Percentiles rank a stretch among this genome's conserved stretches.
Conservation (phyloP, 2,113 vertebrate genomes). For the Ancistrus triradiatus region DNA sequence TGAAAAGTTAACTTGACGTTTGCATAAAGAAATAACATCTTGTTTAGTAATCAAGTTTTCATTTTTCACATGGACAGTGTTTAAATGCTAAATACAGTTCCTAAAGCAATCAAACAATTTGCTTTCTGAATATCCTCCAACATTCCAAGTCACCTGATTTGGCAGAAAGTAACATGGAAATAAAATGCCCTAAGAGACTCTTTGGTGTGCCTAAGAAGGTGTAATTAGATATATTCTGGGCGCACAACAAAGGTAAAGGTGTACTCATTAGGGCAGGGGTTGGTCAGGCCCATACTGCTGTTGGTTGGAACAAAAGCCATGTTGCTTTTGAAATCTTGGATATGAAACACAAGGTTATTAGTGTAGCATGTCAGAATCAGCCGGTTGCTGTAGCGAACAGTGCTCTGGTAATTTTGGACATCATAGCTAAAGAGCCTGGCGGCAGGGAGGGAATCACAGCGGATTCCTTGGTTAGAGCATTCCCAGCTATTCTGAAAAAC, state of each 20-base stretch:
- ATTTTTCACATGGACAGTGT: no score
- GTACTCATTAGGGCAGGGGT: conserved; percentile 54
- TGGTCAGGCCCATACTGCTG: conserved; percentile 41
- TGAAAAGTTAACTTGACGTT: no score
- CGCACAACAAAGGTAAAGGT: conserved; percentile 57
- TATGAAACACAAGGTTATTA: conserved; percentile 53
- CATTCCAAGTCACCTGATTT: background rate
- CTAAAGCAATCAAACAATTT: no score
- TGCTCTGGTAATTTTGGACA: accelerated
- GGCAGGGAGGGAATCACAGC: conserved; percentile 47
- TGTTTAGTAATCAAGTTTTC: no score
- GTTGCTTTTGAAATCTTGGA: conserved; percentile 56
- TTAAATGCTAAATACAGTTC: no score
- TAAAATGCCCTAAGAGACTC: background rate
- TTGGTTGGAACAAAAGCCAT: conserved; percentile 49
- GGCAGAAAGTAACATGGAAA: background rate
- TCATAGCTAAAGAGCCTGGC: conserved; percentile 6
- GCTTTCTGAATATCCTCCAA: background rate
- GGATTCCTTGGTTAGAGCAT: conserved; percentile 52
- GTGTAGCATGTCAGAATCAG: conserved; percentile 59
- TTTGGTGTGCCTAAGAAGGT: no score
- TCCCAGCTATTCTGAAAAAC: conserved; percentile 38
- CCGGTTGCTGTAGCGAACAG: conserved; percentile 59
- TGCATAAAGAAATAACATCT: no score
- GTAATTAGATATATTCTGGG: conserved; percentile 55